These are phyloP conservation scores for Flexamia atlantica DNA, from an alignment of 2,888 invertebrate species.

Conservation along the genomic window DNA sequence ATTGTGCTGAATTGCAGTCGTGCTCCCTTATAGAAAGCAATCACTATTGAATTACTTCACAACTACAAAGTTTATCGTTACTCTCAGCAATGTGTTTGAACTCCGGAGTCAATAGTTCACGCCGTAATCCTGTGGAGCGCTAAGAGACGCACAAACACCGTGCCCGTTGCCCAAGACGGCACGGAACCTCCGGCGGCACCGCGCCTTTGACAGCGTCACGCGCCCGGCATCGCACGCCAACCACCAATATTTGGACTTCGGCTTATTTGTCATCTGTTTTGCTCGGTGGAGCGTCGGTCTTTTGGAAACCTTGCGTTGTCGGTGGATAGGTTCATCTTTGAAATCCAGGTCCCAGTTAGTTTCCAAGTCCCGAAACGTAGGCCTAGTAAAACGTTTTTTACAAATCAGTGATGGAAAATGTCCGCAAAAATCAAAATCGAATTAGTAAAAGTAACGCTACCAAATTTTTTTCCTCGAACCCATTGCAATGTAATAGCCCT, in stretches of 20 bases:
- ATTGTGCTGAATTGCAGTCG: no score
- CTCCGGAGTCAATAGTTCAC: background rate
- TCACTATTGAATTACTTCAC: no score
- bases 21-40: no score
- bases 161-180: background rate
- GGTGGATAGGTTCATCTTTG: background rate
- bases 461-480: no score
- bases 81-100: background rate
- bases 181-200: background rate
- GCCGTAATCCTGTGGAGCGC: background rate
- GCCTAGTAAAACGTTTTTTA: no score
- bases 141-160: background rate
- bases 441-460: no score
- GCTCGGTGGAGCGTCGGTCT: background rate
- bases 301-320: background rate
- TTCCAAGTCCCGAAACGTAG: no score
- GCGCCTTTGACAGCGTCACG: background rate
- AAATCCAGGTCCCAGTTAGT: no score
- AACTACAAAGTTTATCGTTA: background rate
- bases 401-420: no score
- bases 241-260: constrained; percentile 9
- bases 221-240: background rate
- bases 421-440: no score
- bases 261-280: background rate
- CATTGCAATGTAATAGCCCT: no score